Conservation (phyloP, 2,888 invertebrate genomes). For the Hermodice carunculata region DNA sequence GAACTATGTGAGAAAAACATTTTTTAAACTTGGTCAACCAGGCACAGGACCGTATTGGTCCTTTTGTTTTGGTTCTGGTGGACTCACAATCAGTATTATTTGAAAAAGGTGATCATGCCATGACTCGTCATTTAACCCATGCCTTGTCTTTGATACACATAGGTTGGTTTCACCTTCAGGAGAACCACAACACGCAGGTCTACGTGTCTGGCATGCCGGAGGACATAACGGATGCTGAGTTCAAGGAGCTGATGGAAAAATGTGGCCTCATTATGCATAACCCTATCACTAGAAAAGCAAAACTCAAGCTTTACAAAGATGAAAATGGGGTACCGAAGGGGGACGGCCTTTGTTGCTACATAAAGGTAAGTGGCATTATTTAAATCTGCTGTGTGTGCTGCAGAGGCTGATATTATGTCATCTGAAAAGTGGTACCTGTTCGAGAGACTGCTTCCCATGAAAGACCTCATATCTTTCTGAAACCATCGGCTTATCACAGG, state of each 20-base stretch:
- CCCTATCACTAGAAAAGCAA: constrained; percentile 80
- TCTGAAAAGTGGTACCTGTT: no score
- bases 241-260: constrained; percentile 93
- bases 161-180: constrained; percentile 94
- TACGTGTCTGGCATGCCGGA: constrained; percentile 94
- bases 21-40: no score
- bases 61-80: no score
- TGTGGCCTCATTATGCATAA: constrained; percentile 96
- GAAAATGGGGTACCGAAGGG: constrained; percentile 88
- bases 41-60: no score
- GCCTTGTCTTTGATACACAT: constrained; percentile 13
- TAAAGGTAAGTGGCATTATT: constrained; percentile 77
- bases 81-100: no score
- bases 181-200: constrained; percentile 91
- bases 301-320: constrained; percentile 92
- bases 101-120: no score
- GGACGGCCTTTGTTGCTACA: constrained; percentile 95
- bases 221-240: constrained; percentile 86
- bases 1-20: no score
- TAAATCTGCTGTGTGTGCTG: not conserved
- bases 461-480: no score
- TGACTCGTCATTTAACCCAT: not conserved
- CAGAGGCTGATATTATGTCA: no score
- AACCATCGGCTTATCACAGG: no score
- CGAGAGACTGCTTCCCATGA: no score